Percentiles rank a stretch among this genome's conserved stretches.
These are phyloP conservation scores for Acanthosepion pharaonis DNA, from an alignment of 2,888 invertebrate genomes.

Conservation along the genomic window DNA sequence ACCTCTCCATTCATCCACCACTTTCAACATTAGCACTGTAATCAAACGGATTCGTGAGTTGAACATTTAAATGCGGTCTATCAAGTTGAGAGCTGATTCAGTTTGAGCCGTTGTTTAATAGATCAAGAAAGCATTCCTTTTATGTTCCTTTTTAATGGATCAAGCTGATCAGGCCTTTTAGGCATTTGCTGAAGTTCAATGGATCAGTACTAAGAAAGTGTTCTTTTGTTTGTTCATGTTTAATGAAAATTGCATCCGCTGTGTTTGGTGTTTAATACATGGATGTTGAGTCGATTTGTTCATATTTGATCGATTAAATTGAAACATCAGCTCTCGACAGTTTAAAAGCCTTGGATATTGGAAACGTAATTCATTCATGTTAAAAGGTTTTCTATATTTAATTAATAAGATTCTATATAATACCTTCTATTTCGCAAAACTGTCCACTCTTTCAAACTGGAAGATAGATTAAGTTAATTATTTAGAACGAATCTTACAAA, in stretches of 20 bases:
- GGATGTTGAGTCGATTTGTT: background rate
- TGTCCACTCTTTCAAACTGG: too few species aligned
- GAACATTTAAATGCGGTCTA: background rate
- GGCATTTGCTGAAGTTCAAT: background rate
- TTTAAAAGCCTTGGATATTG: too few species aligned
- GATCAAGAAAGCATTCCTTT: background rate
- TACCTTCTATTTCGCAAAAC: too few species aligned
- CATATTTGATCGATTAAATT: background rate
- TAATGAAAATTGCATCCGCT: background rate
- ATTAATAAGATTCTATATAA: too few species aligned
- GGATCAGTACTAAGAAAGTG: background rate
- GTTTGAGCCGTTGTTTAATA: conserved; percentile 20
- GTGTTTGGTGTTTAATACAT: background rate
- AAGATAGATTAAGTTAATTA: too few species aligned
- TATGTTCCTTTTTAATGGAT: background rate
- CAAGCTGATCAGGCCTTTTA: background rate
- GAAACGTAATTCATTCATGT: too few species aligned
- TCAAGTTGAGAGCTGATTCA: conserved; percentile 6
- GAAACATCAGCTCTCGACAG: background rate
- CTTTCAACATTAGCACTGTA: background rate
- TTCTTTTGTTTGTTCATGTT: background rate
- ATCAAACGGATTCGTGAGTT: background rate
- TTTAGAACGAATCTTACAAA: too few species aligned
- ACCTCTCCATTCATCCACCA: background rate
- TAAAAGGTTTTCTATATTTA: too few species aligned